Conservation (phyloP, 2,888 invertebrate genomes). For the Chrysolina americana region DNA sequence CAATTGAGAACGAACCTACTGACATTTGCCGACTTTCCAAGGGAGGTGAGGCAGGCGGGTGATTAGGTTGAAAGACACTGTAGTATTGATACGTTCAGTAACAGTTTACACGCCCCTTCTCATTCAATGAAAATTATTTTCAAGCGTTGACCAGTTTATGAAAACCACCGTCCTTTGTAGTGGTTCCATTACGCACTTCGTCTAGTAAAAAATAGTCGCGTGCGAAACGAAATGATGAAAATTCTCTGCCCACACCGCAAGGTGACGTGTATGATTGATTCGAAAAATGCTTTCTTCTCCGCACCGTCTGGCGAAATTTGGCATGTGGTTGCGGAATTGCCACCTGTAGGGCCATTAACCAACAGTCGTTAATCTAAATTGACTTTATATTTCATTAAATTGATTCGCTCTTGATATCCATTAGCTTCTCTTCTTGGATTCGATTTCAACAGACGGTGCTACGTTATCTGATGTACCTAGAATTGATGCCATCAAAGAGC, state of each 20-base stretch:
- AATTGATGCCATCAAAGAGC: neutral
- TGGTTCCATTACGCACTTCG: slow-evolving; percentile 11
- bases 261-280: slow-evolving; percentile 55
- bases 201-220: slow-evolving; percentile 45
- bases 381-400: slow-evolving; percentile 23
- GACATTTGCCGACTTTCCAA: too few species aligned
- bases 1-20: too few species aligned
- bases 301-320: slow-evolving; percentile 43
- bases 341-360: slow-evolving; percentile 49
- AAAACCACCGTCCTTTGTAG: neutral
- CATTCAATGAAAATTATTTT: neutral
- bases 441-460: slow-evolving; percentile 25
- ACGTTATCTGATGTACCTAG: neutral
- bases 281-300: slow-evolving; percentile 37
- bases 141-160: slow-evolving; percentile 18
- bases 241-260: slow-evolving; percentile 42
- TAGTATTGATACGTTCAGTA: too few species aligned
- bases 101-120: too few species aligned
- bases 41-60: too few species aligned
- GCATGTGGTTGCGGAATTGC: slow-evolving; percentile 43
- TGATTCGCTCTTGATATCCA: slow-evolving; percentile 14
- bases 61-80: too few species aligned
- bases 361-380: slow-evolving; percentile 30
- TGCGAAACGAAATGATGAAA: slow-evolving; percentile 52
- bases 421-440: slow-evolving; percentile 8